Base-by-base conservation (phyloP, 2,797 vertebrate species). In the Lacerta agilis region DNA sequence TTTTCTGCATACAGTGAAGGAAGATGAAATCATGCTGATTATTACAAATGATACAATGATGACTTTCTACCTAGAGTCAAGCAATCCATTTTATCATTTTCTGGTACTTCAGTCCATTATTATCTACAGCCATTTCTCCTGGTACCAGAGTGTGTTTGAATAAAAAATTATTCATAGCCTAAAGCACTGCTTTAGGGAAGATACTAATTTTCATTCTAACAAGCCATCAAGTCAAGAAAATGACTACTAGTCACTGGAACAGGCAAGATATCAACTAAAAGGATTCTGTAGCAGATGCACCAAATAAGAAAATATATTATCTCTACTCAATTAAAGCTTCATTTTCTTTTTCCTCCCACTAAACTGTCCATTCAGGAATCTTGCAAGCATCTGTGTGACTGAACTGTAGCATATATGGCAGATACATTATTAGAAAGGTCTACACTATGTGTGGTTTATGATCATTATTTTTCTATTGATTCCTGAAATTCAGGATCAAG, bases 191-290 rank as follows among this genome's bases (percentile, higher is more conserved):
- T 90, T 88, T 80, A 90, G 10, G 83, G 88, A 87, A 9, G 64
- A 41, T 72, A n/a, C 85, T 36, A 92, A 89, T 90, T 92, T 91
- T 83, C 29, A 61, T 90, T 89, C 84, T 87, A 89, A 83, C 27
- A 90, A 82, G n/a, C 45, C 5, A 79, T 87, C 27, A 29, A 67
- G 20, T 49, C 49, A 86, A 82, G 64, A 85, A 82, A 79, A 86
- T 23, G 49, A 5, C n/a, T 84, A 84, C 72, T 82, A 80, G 78
- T 10, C 71, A 23, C 9, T 86, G 33, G 72, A 82, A 10, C 27
- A 7, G 25, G 38, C 41, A 87, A 88, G 64, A 0, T 64, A 80
- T 64, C 25, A 43, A 27, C 15, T 72, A 27, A 85, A 6, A 73
- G 5, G 9, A 17, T 45, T 3, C 1, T 77, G 11, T 55, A 45